Evolutionary conservation across 2,113 vertebrate species (phyloP).

Genomic region (Eidolon helvum): DNA sequence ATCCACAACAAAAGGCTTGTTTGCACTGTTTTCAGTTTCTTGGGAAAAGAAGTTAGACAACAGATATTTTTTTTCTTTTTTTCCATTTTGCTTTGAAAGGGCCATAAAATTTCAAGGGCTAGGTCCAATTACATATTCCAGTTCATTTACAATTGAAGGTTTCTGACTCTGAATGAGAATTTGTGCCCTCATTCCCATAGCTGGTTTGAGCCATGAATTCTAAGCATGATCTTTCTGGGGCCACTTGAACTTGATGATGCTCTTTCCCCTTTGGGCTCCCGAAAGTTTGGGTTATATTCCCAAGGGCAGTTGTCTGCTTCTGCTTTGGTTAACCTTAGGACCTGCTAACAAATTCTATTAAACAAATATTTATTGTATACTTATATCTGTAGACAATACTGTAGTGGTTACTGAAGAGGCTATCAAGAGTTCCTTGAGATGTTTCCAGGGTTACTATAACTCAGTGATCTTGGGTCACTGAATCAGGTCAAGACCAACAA

Average conservation of each 20-base stretch:
- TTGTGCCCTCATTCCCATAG: background rate
- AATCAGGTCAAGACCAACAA: slow-evolving; percentile 19
- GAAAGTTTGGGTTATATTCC: background rate
- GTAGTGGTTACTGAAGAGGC: background rate
- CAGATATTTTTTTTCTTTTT: background rate
- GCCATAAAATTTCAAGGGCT: background rate
- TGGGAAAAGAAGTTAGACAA: slow-evolving; percentile 15
- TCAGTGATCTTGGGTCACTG: background rate
- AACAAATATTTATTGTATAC: background rate
- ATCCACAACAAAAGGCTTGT: background rate
- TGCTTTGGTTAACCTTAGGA: background rate
- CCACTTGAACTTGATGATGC: background rate
- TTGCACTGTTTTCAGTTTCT: slow-evolving; percentile 3
- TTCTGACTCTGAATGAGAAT: slow-evolving; percentile 10
- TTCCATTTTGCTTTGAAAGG: slow-evolving; percentile 36
- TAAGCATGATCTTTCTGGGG: background rate
- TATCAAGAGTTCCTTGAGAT: background rate
- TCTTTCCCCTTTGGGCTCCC: background rate
- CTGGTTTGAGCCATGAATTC: background rate
- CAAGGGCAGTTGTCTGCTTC: background rate
- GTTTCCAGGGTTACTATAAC: background rate
- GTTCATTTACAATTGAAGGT: background rate
- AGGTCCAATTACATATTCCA: background rate
- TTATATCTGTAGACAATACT: background rate
- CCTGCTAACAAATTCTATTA: background rate